Evolutionary conservation across 2,797 vertebrate species (phyloP).

Genomic region (Diglossa cyanea): DNA sequence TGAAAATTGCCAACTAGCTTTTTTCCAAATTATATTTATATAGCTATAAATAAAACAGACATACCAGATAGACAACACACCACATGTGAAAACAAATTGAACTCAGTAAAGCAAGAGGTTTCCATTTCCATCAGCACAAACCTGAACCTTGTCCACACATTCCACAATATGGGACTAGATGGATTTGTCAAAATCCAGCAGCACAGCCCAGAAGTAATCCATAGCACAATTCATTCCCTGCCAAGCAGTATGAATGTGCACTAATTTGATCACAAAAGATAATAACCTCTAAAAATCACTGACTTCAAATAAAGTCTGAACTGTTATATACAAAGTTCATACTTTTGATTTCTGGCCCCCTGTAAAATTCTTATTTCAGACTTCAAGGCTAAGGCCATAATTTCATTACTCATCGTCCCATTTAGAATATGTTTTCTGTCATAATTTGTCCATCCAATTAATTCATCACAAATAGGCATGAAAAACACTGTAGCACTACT

Average conservation of each 20-base stretch:
- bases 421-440: background rate
- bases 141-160: constrained; percentile 52
- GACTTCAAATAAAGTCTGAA: constrained; percentile 39
- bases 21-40: constrained; percentile 25
- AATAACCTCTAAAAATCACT: constrained; percentile 44
- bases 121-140: constrained; percentile 48
- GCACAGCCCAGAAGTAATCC: background rate
- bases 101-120: constrained; percentile 15
- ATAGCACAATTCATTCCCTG: background rate
- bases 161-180: constrained; percentile 14
- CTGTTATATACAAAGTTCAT: constrained; percentile 26
- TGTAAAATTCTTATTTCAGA: background rate
- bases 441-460: background rate
- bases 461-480: background rate
- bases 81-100: constrained; percentile 43
- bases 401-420: background rate
- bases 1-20: constrained; percentile 9
- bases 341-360: constrained; percentile 10
- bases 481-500: background rate
- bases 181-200: constrained; percentile 51
- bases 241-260: background rate
- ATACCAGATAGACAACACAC: constrained; percentile 44
- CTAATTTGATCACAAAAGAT: constrained; percentile 23
- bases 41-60: constrained; percentile 60
- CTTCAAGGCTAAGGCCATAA: constrained; percentile 45